phyloP scores from a whole-genome alignment of 2,797 vertebrate genomes.

The Tenualosa ilisha region DNA sequence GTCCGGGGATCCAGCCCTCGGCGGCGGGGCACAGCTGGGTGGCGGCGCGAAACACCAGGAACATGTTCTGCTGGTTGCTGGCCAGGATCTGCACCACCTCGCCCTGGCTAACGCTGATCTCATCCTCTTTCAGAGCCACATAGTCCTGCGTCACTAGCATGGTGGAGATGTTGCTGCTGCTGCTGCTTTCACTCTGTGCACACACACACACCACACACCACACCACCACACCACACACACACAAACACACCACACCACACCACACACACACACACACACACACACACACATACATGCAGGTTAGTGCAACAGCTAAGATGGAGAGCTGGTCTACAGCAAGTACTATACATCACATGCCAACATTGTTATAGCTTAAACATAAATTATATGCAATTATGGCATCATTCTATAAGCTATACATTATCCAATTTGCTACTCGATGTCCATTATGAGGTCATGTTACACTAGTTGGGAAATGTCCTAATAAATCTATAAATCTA shows the following conservation, averaged over 20 bases:
- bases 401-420: not conserved
- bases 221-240: too few relatives aligned
- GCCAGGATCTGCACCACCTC: slow-evolving; percentile 99
- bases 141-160: slow-evolving; percentile 99
- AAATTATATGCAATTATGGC: not conserved
- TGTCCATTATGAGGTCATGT: not conserved
- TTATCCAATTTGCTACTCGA: not conserved
- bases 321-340: not conserved
- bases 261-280: not conserved
- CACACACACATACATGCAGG: not conserved
- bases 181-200: slow-evolving; percentile 98
- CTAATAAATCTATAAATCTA: not conserved
- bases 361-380: not conserved
- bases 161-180: slow-evolving; percentile 99
- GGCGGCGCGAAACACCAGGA: slow-evolving; percentile 97
- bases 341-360: not conserved
- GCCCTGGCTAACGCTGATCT: slow-evolving; percentile 97
- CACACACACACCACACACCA: slow-evolving; percentile 39
- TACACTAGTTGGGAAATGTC: not conserved
- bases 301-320: not conserved
- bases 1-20: slow-evolving; percentile 99
- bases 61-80: slow-evolving; percentile 99
- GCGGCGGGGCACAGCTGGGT: slow-evolving; percentile 97
- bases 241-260: too few relatives aligned
- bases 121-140: slow-evolving; percentile 99